phyloP scores from a whole-genome alignment of 1,140 invertebrate species.

The Ceratosolen solmsi region DNA sequence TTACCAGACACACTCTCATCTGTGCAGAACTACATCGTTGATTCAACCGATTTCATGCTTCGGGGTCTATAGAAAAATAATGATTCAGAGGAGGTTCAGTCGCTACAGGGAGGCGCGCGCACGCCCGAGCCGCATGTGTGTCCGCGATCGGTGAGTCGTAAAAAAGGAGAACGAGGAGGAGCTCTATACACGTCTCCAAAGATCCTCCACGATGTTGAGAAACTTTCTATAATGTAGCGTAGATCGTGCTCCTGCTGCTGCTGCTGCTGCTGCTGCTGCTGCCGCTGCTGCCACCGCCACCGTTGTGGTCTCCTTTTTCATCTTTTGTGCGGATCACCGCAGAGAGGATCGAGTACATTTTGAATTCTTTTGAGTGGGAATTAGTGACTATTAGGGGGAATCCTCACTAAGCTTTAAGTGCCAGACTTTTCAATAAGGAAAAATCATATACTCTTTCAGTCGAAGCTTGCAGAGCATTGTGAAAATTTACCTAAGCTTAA shows the following conservation, averaged over 20 bases:
- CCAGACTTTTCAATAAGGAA: not conserved
- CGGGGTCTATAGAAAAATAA: slow-evolving; percentile 44
- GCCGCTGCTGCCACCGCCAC: too few species aligned
- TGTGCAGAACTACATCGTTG: slow-evolving; percentile 36
- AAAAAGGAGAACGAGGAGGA: slow-evolving; percentile 7
- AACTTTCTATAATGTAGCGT: slow-evolving; percentile 33
- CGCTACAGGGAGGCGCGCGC: slow-evolving; percentile 41
- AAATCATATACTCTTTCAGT: not conserved
- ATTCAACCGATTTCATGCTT: slow-evolving; percentile 47
- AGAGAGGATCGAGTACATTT: not conserved
- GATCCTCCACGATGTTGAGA: slow-evolving; percentile 29
- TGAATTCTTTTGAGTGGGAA: slow-evolving; percentile 8
- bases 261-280: not conserved
- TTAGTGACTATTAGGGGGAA: slow-evolving; percentile 10
- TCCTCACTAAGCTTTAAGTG: not conserved
- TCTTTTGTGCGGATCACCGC: not conserved
- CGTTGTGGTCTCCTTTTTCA: slow-evolving; percentile 23
- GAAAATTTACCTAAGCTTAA: not conserved
- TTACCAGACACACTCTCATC: too few species aligned
- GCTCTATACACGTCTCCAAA: not conserved
- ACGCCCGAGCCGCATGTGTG: not conserved
- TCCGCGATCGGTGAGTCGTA: slow-evolving; percentile 4
- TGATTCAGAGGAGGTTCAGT: slow-evolving; percentile 26
- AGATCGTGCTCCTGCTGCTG: not conserved
- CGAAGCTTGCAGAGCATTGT: not conserved